These are phyloP conservation scores for Synodontis membranacea DNA, from an alignment of 2,113 vertebrate species.

Conservation along the genomic window DNA sequence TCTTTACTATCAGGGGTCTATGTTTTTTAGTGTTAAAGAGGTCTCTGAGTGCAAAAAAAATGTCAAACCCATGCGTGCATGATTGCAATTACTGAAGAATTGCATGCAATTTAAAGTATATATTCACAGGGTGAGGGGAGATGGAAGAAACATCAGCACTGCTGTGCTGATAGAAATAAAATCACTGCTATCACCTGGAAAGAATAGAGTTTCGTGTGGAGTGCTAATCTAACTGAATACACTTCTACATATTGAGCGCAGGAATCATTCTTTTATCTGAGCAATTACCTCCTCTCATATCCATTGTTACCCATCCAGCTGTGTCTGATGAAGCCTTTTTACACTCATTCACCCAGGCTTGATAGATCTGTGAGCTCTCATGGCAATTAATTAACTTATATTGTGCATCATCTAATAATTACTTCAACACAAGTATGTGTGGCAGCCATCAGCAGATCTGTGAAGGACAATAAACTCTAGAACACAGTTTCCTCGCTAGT, in stretches of 20 bases:
- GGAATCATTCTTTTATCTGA: slow-evolving; percentile 57
- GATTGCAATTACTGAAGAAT: neutral
- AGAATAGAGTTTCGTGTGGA: neutral
- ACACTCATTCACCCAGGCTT: slow-evolving; percentile 30
- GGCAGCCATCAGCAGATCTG: slow-evolving; percentile 51
- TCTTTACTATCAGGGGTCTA: neutral
- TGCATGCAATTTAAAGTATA: neutral
- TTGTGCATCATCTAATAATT: slow-evolving; percentile 59
- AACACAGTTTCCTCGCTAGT: slow-evolving; percentile 59
- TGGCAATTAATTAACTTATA: slow-evolving; percentile 57
- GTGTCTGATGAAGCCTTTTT: slow-evolving; percentile 41
- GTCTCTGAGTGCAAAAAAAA: neutral
- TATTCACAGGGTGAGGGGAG: neutral
- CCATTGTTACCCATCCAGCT: slow-evolving; percentile 54
- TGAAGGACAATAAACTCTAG: slow-evolving; percentile 50
- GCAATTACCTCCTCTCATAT: slow-evolving; percentile 61
- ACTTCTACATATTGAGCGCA: neutral
- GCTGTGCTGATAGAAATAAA: neutral
- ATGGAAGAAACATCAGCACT: neutral
- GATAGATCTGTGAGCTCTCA: slow-evolving; percentile 42
- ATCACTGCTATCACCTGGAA: neutral
- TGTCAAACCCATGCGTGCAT: neutral
- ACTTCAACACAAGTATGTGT: slow-evolving; percentile 55
- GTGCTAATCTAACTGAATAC: neutral
- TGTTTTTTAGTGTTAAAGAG: neutral